phyloP scores from a whole-genome alignment of 2,113 vertebrate species.

The Stictonetta naevosa region DNA sequence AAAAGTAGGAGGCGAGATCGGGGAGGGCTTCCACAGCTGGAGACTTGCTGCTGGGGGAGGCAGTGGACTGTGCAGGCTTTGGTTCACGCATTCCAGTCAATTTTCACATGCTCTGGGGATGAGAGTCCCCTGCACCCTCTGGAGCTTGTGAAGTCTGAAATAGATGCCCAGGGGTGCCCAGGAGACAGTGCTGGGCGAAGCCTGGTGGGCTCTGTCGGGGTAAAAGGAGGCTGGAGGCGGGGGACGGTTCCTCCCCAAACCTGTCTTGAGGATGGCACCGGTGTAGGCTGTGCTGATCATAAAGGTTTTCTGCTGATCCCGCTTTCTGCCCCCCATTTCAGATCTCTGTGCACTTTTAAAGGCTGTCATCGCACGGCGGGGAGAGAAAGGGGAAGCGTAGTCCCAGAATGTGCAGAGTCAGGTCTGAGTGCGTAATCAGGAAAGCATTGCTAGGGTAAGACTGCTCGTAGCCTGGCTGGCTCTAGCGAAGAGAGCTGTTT shows the following conservation, averaged over 20 bases:
- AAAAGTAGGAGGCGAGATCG: background rate
- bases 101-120: constrained; percentile 66
- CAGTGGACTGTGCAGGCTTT: constrained; percentile 41
- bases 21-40: constrained; percentile 32
- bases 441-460: background rate
- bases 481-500: background rate
- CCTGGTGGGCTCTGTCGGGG: constrained; percentile 37
- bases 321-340: background rate
- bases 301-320: background rate
- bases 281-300: background rate
- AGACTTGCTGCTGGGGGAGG: constrained; percentile 17
- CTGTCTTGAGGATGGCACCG: background rate
- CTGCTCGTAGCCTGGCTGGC: background rate
- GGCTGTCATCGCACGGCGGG: background rate
- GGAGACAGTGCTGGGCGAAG: constrained; percentile 35
- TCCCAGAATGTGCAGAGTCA: background rate
- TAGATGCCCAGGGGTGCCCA: constrained; percentile 15
- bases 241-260: background rate
- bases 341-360: background rate
- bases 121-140: constrained; percentile 39
- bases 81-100: constrained; percentile 67
- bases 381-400: background rate
- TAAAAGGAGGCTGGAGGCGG: background rate
- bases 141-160: constrained; percentile 38
- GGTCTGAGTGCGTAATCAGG: background rate